These are phyloP conservation scores for Gephyroberyx darwinii DNA, from an alignment of 2,797 vertebrate species.

Conservation along the genomic window DNA sequence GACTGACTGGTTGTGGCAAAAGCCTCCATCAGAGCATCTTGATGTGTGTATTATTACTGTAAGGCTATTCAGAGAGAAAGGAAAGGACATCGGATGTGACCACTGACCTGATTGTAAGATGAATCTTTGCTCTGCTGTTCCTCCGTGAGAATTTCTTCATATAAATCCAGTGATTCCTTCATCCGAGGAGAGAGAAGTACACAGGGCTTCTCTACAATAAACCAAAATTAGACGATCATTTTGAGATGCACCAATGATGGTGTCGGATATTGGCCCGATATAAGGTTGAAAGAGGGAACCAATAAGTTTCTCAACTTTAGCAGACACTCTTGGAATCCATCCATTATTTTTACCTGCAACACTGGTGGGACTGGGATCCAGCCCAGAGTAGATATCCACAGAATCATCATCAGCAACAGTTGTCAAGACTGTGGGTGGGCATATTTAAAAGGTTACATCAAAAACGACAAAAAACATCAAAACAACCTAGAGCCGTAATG, in stretches of 20 bases:
- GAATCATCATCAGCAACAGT: conserved; percentile 86
- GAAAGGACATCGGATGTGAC: not conserved
- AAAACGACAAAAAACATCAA: not conserved
- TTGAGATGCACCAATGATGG: too few species aligned
- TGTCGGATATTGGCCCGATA: not conserved
- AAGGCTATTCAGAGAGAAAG: not conserved
- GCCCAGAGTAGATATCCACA: conserved; percentile 93
- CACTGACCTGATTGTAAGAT: conserved; percentile 86
- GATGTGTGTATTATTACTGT: not conserved
- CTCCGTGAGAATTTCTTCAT: conserved; percentile 94
- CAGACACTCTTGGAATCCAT: too few species aligned
- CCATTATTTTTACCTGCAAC: conserved; percentile 76
- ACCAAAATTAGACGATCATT: not conserved
- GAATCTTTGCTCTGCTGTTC: conserved; percentile 90
- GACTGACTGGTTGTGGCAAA: not conserved
- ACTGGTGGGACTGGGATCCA: conserved; percentile 78
- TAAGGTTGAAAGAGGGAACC: not conserved
- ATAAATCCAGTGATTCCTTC: conserved; percentile 91
- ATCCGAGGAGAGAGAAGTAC: conserved; percentile 65
- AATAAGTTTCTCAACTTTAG: too few species aligned
- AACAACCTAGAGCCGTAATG: not conserved
- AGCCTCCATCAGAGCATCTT: not conserved
- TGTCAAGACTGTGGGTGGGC: conserved; percentile 75
- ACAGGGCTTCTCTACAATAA: conserved; percentile 74
- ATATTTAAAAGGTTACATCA: not conserved